A percentile compares a stretch with the other conserved stretches of the same genome.
Conservation (phyloP, 92 coral and sea anemone species). For the Scolanthus callimorphus region DNA sequence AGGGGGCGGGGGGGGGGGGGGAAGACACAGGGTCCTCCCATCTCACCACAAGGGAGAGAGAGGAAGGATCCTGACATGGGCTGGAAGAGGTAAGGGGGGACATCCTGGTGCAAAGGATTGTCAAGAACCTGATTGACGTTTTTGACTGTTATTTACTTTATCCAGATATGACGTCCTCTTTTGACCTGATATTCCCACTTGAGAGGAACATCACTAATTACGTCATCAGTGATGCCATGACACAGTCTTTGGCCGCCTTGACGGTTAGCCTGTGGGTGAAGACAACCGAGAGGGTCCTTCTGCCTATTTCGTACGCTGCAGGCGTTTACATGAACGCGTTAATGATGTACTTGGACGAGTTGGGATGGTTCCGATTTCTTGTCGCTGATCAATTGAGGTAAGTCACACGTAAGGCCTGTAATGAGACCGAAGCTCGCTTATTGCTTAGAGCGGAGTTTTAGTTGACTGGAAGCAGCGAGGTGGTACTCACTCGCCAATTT, state of each 20-base stretch:
- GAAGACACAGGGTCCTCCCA: too few species aligned
- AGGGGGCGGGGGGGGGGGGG: too few species aligned
- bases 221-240: constrained; percentile 27
- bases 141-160: neutral
- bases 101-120: too few species aligned
- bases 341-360: constrained; percentile 45
- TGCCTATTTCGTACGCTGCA: constrained; percentile 71
- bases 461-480: too few species aligned
- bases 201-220: constrained; percentile 54
- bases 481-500: too few species aligned
- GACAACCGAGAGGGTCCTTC: constrained; percentile 44
- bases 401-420: too few species aligned
- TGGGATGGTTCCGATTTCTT: constrained; percentile 59
- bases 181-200: constrained; percentile 55
- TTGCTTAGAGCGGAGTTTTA: too few species aligned
- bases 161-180: constrained; percentile 48
- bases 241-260: constrained; percentile 45
- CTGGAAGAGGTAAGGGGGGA: too few species aligned
- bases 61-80: too few species aligned
- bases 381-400: constrained; percentile 44
- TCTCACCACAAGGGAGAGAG: too few species aligned
- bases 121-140: too few species aligned
- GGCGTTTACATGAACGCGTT: constrained; percentile 48
- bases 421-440: too few species aligned
- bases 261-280: constrained; percentile 80